Percentiles rank a stretch among this genome's conserved stretches.
Conservation (phyloP, 2,797 vertebrate species). For the Sphenodon punctatus region DNA sequence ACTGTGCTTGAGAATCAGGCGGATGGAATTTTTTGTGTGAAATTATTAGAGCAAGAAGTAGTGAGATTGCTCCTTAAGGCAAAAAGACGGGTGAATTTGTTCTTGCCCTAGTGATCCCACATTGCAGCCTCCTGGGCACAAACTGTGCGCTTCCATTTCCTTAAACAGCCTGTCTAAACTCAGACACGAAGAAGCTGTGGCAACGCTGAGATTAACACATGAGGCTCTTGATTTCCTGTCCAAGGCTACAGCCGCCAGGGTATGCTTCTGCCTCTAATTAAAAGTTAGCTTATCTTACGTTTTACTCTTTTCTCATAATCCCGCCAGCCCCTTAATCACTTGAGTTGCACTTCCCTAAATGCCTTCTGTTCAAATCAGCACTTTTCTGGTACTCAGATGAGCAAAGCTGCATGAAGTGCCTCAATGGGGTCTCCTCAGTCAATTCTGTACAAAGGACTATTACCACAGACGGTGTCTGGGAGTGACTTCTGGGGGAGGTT, state of each 20-base stretch:
- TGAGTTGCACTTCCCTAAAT: neutral
- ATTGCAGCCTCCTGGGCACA: neutral
- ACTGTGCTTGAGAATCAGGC: neutral
- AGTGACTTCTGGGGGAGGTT: too few species aligned
- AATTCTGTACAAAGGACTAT: too few species aligned
- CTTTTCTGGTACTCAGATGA: neutral
- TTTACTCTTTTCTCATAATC: neutral
- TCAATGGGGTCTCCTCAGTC: neutral
- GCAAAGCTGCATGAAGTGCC: neutral
- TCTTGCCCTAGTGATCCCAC: neutral
- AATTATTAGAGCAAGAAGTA: neutral
- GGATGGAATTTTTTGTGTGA: neutral
- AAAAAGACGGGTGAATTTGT: neutral
- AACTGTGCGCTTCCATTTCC: too few species aligned
- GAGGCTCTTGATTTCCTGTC: neutral
- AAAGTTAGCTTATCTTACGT: neutral
- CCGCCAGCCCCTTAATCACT: neutral
- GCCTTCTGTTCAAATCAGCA: neutral
- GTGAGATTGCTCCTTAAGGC: neutral
- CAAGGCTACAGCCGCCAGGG: neutral
- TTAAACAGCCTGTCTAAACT: too few species aligned
- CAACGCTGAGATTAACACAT: neutral
- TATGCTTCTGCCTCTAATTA: neutral
- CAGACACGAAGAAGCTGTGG: neutral
- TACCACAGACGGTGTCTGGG: too few species aligned